phyloP scores from a whole-genome alignment of 2,797 vertebrate genomes.

The Anguilla megastoma region DNA sequence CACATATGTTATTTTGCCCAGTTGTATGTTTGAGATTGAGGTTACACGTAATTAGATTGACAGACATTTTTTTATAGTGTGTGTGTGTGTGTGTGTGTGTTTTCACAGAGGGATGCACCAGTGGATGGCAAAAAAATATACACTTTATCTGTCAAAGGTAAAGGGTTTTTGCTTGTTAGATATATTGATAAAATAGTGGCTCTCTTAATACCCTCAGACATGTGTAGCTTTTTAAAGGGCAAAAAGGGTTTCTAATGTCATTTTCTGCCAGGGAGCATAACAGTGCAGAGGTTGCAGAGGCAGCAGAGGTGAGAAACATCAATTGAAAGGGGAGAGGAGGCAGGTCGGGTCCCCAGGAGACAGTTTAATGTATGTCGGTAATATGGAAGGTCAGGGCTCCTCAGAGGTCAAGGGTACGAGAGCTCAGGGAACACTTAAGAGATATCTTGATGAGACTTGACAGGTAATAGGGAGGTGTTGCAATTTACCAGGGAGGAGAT shows the following conservation, averaged over 20 bases:
- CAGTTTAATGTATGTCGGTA: conserved; percentile 35
- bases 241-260: conserved; percentile 20
- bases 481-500: conserved; percentile 32
- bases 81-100: background rate
- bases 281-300: background rate
- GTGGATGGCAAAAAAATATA: background rate
- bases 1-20: background rate
- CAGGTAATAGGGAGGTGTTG: conserved; percentile 40
- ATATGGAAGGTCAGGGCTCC: conserved; percentile 30
- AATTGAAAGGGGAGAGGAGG: conserved; percentile 20
- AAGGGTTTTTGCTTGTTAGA: conserved; percentile 23
- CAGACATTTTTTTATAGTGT: background rate
- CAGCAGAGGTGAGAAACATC: conserved; percentile 29
- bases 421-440: conserved; percentile 34
- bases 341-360: conserved; percentile 8
- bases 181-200: conserved; percentile 21
- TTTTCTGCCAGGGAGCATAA: conserved; percentile 26
- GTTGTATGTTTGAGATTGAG: background rate
- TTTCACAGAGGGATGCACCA: background rate
- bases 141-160: background rate
- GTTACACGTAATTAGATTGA: background rate
- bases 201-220: conserved; percentile 27
- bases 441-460: conserved; percentile 38
- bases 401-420: conserved; percentile 33
- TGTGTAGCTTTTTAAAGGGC: conserved; percentile 32